Conservation (phyloP, 2,113 vertebrate species). For the Archocentrus centrarchus region DNA sequence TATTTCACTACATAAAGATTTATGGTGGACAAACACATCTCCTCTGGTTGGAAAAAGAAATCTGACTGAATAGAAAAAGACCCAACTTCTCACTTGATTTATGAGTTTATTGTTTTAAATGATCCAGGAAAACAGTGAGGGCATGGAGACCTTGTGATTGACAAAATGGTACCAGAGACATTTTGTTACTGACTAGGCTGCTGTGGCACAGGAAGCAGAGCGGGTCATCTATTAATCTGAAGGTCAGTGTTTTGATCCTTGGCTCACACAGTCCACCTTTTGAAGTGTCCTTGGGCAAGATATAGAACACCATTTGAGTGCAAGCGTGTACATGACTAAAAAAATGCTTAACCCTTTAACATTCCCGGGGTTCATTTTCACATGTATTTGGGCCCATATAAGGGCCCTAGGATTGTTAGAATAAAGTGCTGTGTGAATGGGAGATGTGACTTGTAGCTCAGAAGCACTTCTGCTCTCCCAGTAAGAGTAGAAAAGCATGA, state of each 20-base stretch:
- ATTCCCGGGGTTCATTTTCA: too few species aligned
- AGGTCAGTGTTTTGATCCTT: not conserved
- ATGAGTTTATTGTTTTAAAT: not conserved
- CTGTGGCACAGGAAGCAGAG: not conserved
- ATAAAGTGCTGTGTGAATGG: not conserved
- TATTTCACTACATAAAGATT: not conserved
- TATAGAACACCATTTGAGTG: not conserved
- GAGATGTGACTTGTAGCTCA: not conserved
- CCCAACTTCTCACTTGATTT: not conserved
- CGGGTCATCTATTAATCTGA: not conserved
- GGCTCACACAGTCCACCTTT: not conserved
- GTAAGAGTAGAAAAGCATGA: not conserved
- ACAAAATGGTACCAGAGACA: not conserved
- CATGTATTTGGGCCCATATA: too few species aligned
- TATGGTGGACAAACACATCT: not conserved
- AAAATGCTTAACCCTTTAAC: not conserved
- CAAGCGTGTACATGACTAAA: not conserved
- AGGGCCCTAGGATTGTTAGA: not conserved
- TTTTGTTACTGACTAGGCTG: not conserved
- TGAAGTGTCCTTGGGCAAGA: constrained; percentile 1
- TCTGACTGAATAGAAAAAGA: not conserved
- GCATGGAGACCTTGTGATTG: not conserved
- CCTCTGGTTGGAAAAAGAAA: not conserved
- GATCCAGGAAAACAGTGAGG: not conserved
- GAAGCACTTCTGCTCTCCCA: not conserved